Conservation (phyloP, 2,797 vertebrate genomes). For the Phrynocephalus vlangalii region DNA sequence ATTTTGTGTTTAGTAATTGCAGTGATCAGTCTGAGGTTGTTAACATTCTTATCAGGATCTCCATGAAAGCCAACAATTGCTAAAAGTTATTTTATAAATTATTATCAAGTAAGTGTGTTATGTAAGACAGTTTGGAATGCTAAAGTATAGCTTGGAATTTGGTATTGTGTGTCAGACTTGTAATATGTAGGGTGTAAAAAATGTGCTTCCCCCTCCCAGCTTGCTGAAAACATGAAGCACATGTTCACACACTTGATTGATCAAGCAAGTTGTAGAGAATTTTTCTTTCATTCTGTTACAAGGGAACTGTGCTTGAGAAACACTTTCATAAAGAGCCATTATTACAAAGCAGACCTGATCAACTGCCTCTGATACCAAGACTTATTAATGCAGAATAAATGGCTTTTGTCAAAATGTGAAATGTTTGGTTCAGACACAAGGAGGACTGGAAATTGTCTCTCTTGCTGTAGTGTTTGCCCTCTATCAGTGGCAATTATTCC, state of each 20-base stretch:
- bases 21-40: not conserved
- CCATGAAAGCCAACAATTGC: conserved; percentile 41
- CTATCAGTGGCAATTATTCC: conserved; percentile 8
- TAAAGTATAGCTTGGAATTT: conserved; percentile 27
- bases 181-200: conserved; percentile 42
- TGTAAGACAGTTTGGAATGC: conserved; percentile 39
- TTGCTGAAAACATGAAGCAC: conserved; percentile 58
- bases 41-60: conserved; percentile 29
- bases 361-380: conserved; percentile 10
- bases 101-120: conserved; percentile 45
- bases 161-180: not conserved
- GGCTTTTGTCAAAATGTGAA: conserved; percentile 29
- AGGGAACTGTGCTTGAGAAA: conserved; percentile 21
- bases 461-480: not conserved
- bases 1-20: not conserved
- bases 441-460: not conserved
- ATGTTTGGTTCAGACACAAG: not conserved
- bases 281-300: conserved; percentile 40
- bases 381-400: conserved; percentile 30
- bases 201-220: conserved; percentile 42
- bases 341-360: conserved; percentile 24
- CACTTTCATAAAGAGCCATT: conserved; percentile 25
- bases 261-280: conserved; percentile 59
- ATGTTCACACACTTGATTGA: conserved; percentile 60
- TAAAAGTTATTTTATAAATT: conserved; percentile 35